These are phyloP conservation scores for Capromys pilorides DNA, from an alignment of 2,797 vertebrate species.

Conservation along the genomic window DNA sequence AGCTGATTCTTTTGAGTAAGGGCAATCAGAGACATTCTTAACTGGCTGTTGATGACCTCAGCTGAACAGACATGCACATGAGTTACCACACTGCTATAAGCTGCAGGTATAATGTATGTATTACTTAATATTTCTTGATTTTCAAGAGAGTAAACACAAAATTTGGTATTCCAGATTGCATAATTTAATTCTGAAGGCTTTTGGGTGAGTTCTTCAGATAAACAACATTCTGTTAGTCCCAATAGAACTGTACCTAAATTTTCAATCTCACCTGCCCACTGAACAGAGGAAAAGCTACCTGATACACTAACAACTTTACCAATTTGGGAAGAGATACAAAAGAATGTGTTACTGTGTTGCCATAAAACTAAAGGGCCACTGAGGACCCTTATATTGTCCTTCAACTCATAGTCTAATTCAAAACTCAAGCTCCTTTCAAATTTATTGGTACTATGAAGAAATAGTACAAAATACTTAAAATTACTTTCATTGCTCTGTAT, in stretches of 20 bases:
- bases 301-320: slow-evolving; percentile 85
- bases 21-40: slow-evolving; percentile 86
- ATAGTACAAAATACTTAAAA: slow-evolving; percentile 88
- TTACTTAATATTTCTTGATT: slow-evolving; percentile 84
- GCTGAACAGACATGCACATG: slow-evolving; percentile 86
- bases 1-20: slow-evolving; percentile 91
- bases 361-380: slow-evolving; percentile 92
- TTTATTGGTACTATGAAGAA: slow-evolving; percentile 85
- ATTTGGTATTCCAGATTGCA: slow-evolving; percentile 81
- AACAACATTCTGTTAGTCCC: slow-evolving; percentile 82
- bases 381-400: slow-evolving; percentile 86
- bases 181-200: slow-evolving; percentile 73
- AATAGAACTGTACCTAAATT: slow-evolving; percentile 87
- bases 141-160: slow-evolving; percentile 86
- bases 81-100: slow-evolving; percentile 88
- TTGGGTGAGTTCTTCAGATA: slow-evolving; percentile 49
- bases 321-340: slow-evolving; percentile 85
- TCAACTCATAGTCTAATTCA: slow-evolving; percentile 87
- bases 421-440: slow-evolving; percentile 88
- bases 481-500: slow-evolving; percentile 83
- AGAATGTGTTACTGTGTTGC: slow-evolving; percentile 86
- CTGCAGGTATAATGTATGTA: slow-evolving; percentile 88
- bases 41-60: slow-evolving; percentile 75
- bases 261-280: slow-evolving; percentile 88
- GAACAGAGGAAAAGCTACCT: slow-evolving; percentile 85